Percentiles rank a stretch among this genome's conserved stretches.
phyloP scores from a whole-genome alignment of 2,797 vertebrate genomes.

The Fundulus diaphanus region DNA sequence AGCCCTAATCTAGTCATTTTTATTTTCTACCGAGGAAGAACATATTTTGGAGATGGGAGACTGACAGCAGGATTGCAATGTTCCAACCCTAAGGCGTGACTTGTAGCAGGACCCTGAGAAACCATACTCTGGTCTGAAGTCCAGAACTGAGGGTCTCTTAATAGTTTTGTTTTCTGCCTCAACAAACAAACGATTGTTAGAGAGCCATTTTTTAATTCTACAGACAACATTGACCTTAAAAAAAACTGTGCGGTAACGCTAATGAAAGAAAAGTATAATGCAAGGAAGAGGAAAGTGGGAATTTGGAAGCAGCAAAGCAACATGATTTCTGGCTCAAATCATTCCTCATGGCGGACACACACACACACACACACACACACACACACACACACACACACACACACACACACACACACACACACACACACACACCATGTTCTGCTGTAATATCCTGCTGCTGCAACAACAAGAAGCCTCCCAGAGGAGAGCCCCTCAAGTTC shows the following conservation, averaged over 20 bases:
- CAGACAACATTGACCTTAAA: neutral
- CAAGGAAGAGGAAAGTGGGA: constrained; percentile 9
- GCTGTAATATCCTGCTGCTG: constrained; percentile 70
- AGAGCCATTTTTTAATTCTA: neutral
- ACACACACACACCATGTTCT: constrained; percentile 52
- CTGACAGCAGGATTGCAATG: constrained; percentile 24
- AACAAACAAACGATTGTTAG: too few relatives aligned
- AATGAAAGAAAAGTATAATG: neutral
- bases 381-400: constrained; percentile 8
- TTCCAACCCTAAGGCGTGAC: constrained; percentile 47
- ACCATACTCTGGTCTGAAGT: constrained; percentile 34
- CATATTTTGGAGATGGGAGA: constrained; percentile 9
- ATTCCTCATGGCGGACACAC: constrained; percentile 60
- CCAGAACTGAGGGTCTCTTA: neutral
- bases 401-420: constrained; percentile 20
- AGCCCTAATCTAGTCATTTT: neutral
- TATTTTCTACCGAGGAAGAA: neutral
- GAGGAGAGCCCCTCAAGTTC: constrained; percentile 40
- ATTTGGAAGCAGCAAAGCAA: constrained; percentile 46
- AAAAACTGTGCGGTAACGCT: neutral
- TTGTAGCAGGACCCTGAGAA: constrained; percentile 55
- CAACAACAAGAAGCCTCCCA: constrained; percentile 69
- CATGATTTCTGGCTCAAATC: constrained; percentile 67
- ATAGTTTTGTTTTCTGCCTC: neutral
- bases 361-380: neutral